Evolutionary conservation across 1,140 invertebrate genomes (phyloP), one percentile per base, ranked within the genome.

Genomic region (Trichogramma pretiosum): DNA sequence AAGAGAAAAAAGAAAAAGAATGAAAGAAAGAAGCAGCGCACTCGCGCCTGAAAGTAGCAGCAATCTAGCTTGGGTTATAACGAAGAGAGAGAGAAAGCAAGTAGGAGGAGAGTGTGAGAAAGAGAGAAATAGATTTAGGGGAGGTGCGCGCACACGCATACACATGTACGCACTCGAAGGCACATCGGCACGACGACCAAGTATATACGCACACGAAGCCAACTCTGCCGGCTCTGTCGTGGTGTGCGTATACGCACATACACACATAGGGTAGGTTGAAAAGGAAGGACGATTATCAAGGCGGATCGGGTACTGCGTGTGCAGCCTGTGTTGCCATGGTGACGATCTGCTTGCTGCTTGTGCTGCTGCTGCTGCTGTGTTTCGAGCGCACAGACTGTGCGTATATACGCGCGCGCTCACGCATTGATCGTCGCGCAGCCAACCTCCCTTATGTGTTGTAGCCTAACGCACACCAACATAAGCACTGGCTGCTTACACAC

Each of bases 341-440:
- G 54, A 71, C 67, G 45, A 37, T n/a, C n/a, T n/a, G n/a, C n/a
- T n/a, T n/a, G n/a, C n/a, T n/a, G n/a, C n/a, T n/a, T n/a, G n/a
- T n/a, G n/a, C n/a, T n/a, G n/a, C n/a, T 21, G 42, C 9, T 8
- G 16, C 5, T 8, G n/a, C 9, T 5, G 33, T 5, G 11, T 8
- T 8, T 5, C 5, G n/a, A n/a, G n/a, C 4, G 16, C 9, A 24
- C n/a, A 23, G 56, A 49, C 41, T 59, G 62, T 61, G 64, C 49
- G n/a, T n/a, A n/a, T n/a, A n/a, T n/a, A n/a, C n/a, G n/a, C n/a
- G n/a, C n/a, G n/a, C n/a, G n/a, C n/a, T n/a, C 53, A 68, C 68
- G 67, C 68, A 71, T 71, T 63, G 68, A 70, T 71, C 68, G 67
- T n/a, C n/a, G n/a, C n/a, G n/a, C n/a, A n/a, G n/a, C n/a, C n/a